A percentile compares a stretch with the other conserved stretches of the same genome.
These are phyloP conservation scores for Macaca mulatta DNA, from an alignment of 2,113 vertebrate genomes.

Conservation along the genomic window DNA sequence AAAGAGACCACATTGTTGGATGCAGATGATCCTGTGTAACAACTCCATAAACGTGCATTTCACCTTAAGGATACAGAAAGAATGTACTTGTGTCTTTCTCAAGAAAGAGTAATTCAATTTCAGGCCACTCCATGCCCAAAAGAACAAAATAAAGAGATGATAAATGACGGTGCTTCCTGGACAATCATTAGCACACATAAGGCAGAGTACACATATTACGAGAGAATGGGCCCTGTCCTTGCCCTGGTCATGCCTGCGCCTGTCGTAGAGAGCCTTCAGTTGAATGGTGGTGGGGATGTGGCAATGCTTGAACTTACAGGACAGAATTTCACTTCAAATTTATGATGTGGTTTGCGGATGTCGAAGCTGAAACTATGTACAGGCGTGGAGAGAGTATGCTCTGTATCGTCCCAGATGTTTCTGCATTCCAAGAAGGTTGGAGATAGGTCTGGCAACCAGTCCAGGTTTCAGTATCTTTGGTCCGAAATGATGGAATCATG, in stretches of 20 bases:
- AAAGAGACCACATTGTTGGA: slow-evolving; percentile 98
- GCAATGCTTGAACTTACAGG: slow-evolving; percentile 99
- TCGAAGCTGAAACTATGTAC: slow-evolving; percentile 99
- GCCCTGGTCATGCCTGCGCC: slow-evolving; percentile 98
- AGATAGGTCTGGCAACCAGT: slow-evolving; percentile 98
- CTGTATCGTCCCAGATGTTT: slow-evolving; percentile 99
- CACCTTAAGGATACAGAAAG: slow-evolving; percentile 99
- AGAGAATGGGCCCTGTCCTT: slow-evolving; percentile 98
- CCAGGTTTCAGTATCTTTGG: slow-evolving; percentile 98
- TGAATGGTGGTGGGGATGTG: slow-evolving; percentile 97
- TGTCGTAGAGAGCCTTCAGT: slow-evolving; percentile 98
- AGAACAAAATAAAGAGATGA: slow-evolving; percentile 99
- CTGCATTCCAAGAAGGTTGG: slow-evolving; percentile 99
- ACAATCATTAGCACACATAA: slow-evolving; percentile 99
- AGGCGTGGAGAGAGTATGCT: slow-evolving; percentile 99
- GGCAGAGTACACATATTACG: slow-evolving; percentile 99
- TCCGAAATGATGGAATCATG: slow-evolving; percentile 98
- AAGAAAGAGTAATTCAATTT: slow-evolving; percentile 99
- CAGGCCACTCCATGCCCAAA: slow-evolving; percentile 99
- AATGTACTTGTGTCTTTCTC: slow-evolving; percentile 99
- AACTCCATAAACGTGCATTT: slow-evolving; percentile 99
- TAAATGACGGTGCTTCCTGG: slow-evolving; percentile 99
- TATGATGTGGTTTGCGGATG: slow-evolving; percentile 98
- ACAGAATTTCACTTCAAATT: slow-evolving; percentile 98
- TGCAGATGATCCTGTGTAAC: slow-evolving; percentile 98